Conservation (phyloP, 2,888 invertebrate genomes). For the Lasioglossum marginatum region DNA sequence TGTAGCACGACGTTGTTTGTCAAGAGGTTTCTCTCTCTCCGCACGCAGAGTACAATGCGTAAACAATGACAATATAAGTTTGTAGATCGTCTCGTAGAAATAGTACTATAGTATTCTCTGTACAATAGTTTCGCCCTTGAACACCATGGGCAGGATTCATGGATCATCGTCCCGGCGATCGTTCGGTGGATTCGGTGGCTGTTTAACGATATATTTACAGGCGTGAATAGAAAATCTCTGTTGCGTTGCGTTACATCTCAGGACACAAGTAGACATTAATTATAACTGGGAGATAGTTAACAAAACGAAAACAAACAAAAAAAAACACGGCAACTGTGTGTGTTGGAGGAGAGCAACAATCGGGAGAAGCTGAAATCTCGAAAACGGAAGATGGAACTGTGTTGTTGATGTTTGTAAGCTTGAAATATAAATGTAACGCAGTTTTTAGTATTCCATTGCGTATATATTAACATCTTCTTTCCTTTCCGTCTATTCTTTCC, state of each 20-base stretch:
- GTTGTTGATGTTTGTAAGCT: slow-evolving; percentile 84
- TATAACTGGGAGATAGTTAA: slow-evolving; percentile 52
- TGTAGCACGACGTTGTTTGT: slow-evolving; percentile 36
- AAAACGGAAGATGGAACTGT: slow-evolving; percentile 70
- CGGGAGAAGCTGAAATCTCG: slow-evolving; percentile 38
- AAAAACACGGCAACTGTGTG: slow-evolving; percentile 55
- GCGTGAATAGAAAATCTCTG: slow-evolving; percentile 11
- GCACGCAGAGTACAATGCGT: slow-evolving; percentile 36
- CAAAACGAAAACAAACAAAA: neutral
- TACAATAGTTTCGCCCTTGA: slow-evolving; percentile 12
- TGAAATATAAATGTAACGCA: slow-evolving; percentile 83
- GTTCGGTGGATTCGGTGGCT: neutral
- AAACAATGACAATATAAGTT: slow-evolving; percentile 32
- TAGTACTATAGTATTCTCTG: slow-evolving; percentile 6
- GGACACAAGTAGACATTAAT: slow-evolving; percentile 66
- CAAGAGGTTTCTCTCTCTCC: slow-evolving; percentile 14
- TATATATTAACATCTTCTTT: neutral
- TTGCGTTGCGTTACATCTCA: slow-evolving; percentile 57
- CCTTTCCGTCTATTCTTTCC: neutral
- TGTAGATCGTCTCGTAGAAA: slow-evolving; percentile 34
- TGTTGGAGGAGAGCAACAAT: slow-evolving; percentile 49
- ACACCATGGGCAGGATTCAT: neutral
- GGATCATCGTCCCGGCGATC: slow-evolving; percentile 20
- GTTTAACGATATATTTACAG: slow-evolving; percentile 33
- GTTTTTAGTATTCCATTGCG: slow-evolving; percentile 75